phyloP scores from a whole-genome alignment of 2,797 vertebrate species.

The Tauraco hartlaubi region DNA sequence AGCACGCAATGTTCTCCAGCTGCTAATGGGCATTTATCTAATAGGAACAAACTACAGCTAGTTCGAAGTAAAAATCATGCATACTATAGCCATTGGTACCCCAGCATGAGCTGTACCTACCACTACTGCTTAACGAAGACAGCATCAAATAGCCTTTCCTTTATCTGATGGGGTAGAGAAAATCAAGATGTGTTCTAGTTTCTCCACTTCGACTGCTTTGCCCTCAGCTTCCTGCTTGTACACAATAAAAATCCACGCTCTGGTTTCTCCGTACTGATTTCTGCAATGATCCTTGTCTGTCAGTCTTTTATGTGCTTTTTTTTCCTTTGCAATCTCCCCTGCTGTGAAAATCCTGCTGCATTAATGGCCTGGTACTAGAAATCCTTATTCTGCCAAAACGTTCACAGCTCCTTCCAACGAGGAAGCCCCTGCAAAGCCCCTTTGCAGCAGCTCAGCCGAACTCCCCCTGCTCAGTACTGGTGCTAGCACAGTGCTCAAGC shows the following conservation, averaged over 20 bases:
- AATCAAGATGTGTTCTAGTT: neutral
- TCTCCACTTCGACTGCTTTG: neutral
- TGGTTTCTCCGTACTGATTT: neutral
- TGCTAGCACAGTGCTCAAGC: neutral
- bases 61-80: neutral
- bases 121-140: neutral
- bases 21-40: neutral
- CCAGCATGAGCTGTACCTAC: fast-evolving
- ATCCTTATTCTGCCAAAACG: neutral
- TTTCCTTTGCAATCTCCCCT: neutral
- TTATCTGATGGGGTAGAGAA: neutral
- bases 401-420: fast-evolving
- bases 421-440: fast-evolving
- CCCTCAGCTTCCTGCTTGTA: neutral
- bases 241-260: fast-evolving
- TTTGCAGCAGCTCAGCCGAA: neutral
- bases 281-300: neutral
- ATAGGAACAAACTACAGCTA: neutral
- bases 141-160: neutral
- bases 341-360: neutral
- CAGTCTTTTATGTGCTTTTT: neutral
- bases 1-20: neutral
- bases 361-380: neutral
- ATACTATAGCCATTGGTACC: neutral
- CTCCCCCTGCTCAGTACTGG: neutral